These are phyloP conservation scores for Plebejus melissa DNA, from an alignment of 2,888 invertebrate species.

Conservation along the genomic window DNA sequence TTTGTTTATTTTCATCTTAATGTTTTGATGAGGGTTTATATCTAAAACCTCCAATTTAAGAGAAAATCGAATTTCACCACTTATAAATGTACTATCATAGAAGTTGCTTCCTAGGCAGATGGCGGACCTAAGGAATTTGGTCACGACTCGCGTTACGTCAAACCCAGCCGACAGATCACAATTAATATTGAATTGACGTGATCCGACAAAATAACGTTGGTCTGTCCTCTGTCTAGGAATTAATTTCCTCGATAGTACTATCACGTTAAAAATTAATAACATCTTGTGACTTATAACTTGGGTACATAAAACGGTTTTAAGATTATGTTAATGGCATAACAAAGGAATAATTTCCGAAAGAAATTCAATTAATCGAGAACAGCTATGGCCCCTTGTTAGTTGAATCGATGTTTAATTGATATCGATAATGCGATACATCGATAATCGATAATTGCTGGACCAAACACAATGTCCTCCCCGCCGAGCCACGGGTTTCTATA, in stretches of 20 bases:
- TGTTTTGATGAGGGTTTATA: conserved; percentile 5
- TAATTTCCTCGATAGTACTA: no score
- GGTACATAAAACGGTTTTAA: not conserved
- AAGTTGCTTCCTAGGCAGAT: no score
- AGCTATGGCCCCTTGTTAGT: conserved; percentile 73
- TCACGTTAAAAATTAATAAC: not conserved
- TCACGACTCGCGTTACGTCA: no score
- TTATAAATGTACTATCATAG: not conserved
- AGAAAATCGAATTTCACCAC: not conserved
- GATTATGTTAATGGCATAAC: not conserved
- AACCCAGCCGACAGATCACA: no score
- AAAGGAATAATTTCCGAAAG: conserved; percentile 32
- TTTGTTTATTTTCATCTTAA: conserved; percentile 36
- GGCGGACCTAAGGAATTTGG: no score
- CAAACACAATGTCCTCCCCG: conserved; percentile 69
- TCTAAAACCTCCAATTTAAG: not conserved
- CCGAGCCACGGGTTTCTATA: conserved; percentile 65
- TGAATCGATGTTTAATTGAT: conserved; percentile 70
- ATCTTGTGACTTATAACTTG: not conserved
- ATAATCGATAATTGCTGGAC: conserved; percentile 54
- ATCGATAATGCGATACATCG: conserved; percentile 38
- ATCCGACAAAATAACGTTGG: no score
- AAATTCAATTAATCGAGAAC: conserved; percentile 72
- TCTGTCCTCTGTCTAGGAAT: no score
- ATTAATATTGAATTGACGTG: no score